These are phyloP conservation scores for Calvadosia cruxmelitensis DNA, from an alignment of 30 jellyfish, hydroid and myxozoan genomes.

Conservation along the genomic window DNA sequence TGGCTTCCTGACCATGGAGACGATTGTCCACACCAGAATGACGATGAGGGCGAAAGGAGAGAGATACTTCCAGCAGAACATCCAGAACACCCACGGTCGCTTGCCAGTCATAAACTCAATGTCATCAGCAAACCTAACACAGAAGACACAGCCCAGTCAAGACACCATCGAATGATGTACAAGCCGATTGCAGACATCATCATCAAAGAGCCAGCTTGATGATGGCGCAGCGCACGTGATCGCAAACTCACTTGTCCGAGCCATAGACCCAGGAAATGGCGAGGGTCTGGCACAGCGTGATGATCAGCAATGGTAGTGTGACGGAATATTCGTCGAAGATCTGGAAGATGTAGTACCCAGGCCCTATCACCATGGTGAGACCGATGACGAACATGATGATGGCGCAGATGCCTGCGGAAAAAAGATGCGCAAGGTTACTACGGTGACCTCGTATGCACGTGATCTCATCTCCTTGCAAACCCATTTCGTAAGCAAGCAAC, in stretches of 20 bases:
- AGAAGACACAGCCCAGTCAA: background rate
- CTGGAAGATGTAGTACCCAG: conserved; percentile 76
- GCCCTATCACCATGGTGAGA: conserved; percentile 58
- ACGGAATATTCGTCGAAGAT: conserved; percentile 70
- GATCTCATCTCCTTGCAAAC: too few relatives aligned
- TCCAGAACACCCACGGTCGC: conserved; percentile 85
- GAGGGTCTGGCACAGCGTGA: conserved; percentile 57
- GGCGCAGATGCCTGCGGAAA: conserved; percentile 44
- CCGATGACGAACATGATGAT: conserved; percentile 61
- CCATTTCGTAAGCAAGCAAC: too few relatives aligned
- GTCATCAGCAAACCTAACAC: conserved; percentile 74
- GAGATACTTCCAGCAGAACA: conserved; percentile 84
- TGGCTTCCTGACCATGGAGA: conserved; percentile 6
- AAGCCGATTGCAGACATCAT: too few relatives aligned
- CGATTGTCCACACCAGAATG: conserved; percentile 64
- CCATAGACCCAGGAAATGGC: conserved; percentile 90
- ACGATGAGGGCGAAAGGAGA: conserved; percentile 61
- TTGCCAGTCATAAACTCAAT: conserved; percentile 80
- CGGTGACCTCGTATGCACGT: too few relatives aligned
- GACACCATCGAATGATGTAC: too few relatives aligned
- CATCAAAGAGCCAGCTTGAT: too few relatives aligned
- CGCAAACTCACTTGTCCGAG: conserved; percentile 57
- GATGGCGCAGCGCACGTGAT: too few relatives aligned
- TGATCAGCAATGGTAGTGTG: conserved; percentile 62
- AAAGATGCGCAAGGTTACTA: too few relatives aligned